Percentiles rank a stretch among this genome's conserved stretches.
Evolutionary conservation across 2,888 invertebrate species (phyloP).

Genomic region (Sepiola atlantica): DNA sequence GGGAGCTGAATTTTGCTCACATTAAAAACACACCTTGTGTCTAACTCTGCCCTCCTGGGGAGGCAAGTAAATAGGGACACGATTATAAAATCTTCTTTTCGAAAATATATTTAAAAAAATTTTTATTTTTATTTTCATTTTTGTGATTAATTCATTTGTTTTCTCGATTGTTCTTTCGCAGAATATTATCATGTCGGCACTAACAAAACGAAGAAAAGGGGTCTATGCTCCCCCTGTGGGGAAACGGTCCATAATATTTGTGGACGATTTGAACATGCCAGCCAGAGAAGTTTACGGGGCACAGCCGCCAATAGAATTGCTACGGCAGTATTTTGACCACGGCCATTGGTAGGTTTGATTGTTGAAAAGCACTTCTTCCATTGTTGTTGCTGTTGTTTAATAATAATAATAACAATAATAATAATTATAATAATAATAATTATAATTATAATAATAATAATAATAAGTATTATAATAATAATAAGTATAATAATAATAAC

Average conservation of each 20-base stretch:
- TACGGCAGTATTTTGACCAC: conserved; percentile 88
- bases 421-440: too few relatives aligned
- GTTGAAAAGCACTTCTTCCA: too few relatives aligned
- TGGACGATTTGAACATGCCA: conserved; percentile 93
- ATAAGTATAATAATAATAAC: too few relatives aligned
- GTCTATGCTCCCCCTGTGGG: conserved; percentile 86
- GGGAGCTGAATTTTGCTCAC: too few relatives aligned
- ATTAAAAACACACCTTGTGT: too few relatives aligned
- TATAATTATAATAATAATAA: too few relatives aligned
- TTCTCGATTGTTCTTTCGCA: conserved; percentile 57
- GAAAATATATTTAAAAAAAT: too few relatives aligned
- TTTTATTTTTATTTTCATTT: background rate
- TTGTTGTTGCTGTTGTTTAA: too few relatives aligned
- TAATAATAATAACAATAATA: background rate
- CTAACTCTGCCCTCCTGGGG: too few relatives aligned
- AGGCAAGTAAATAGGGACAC: too few relatives aligned
- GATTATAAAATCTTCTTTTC: background rate
- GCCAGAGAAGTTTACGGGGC: conserved; percentile 87
- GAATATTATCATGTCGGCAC: conserved; percentile 76
- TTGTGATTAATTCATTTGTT: background rate
- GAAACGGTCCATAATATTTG: conserved; percentile 86
- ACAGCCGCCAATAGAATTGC: conserved; percentile 88
- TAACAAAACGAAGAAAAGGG: conserved; percentile 79
- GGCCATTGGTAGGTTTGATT: conserved; percentile 82
- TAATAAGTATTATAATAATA: too few relatives aligned